phyloP scores from a whole-genome alignment of 2,797 vertebrate genomes.

The Semotilus atromaculatus region DNA sequence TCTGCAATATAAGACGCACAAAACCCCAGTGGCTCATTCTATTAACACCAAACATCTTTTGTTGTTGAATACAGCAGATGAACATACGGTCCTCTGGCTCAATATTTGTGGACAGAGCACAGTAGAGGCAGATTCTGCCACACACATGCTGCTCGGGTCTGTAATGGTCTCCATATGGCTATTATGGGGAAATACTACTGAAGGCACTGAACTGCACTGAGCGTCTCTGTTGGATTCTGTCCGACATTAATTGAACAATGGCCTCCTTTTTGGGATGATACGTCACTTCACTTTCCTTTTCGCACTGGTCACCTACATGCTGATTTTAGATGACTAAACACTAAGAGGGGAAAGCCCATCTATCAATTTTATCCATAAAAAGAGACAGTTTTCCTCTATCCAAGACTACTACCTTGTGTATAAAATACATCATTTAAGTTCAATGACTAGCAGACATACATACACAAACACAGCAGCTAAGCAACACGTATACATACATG shows the following conservation, averaged over 20 bases:
- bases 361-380: not conserved
- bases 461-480: conserved; percentile 44
- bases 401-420: not conserved
- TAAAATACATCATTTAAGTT: conserved; percentile 21
- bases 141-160: conserved; percentile 49
- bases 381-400: not conserved
- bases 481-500: conserved; percentile 17
- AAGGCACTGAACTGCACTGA: conserved; percentile 11
- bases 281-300: not conserved
- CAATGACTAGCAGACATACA: conserved; percentile 51
- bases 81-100: conserved; percentile 54
- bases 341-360: not conserved
- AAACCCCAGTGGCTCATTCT: conserved; percentile 78
- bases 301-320: not conserved
- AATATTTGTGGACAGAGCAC: conserved; percentile 55
- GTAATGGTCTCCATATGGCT: conserved; percentile 48
- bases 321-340: not conserved
- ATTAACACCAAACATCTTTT: conserved; percentile 71
- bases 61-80: conserved; percentile 61
- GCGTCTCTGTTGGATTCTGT: not conserved
- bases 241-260: not conserved
- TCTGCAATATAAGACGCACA: conserved; percentile 95
- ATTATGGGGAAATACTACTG: conserved; percentile 31
- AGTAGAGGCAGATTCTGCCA: conserved; percentile 45
- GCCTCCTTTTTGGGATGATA: not conserved